Conservation (phyloP, 1,140 invertebrate species). For the silkworm (Bombyx mori) region ASM3026992v2 NC_085125.1:10857001-10857500, state of each 20-base stretch:
- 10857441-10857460: conserved; percentile 51
- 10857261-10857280: conserved; percentile 41
- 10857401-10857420: conserved; percentile 41
- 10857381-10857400: conserved; percentile 43
- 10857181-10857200: too few species aligned
- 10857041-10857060: too few species aligned
- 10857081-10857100: too few species aligned
- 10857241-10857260: conserved; percentile 33
- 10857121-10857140: too few species aligned
- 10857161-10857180: too few species aligned
- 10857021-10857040: too few species aligned
- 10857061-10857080: too few species aligned
- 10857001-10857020: too few species aligned
- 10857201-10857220: background rate
- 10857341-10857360: conserved; percentile 64
- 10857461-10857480: conserved; percentile 40
- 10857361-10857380: conserved; percentile 63
- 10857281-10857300: conserved; percentile 25
- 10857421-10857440: conserved; percentile 37
- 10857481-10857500: background rate
- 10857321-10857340: conserved; percentile 58
- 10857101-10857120: too few species aligned
- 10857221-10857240: background rate
- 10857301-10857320: conserved; percentile 35
- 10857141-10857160: too few species aligned